These are phyloP conservation scores for Exephanes ischioxanthus DNA, from an alignment of 2,888 invertebrate genomes.

Conservation along the genomic window DNA sequence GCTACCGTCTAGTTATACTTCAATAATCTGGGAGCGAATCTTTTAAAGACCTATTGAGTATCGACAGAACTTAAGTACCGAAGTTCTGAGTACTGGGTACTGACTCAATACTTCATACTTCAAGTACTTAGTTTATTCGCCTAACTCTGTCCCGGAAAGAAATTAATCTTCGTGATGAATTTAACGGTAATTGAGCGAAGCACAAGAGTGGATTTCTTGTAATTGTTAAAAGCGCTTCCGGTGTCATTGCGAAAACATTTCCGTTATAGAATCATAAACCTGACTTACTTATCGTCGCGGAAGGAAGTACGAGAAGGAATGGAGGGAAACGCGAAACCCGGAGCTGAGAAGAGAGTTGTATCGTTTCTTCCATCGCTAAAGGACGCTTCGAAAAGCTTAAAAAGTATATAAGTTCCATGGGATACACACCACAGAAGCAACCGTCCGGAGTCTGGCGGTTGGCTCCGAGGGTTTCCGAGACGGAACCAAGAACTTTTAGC, in stretches of 20 bases:
- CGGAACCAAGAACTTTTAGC: conserved; percentile 67
- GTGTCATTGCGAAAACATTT: conserved; percentile 35
- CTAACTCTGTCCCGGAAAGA: neutral
- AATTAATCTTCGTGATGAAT: neutral
- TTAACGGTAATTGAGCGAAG: neutral
- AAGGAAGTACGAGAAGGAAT: conserved; percentile 34
- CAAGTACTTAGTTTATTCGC: no score
- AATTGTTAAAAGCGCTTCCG: neutral
- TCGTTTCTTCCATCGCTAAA: conserved; percentile 35
- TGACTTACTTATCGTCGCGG: conserved; percentile 49
- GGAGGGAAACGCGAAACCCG: conserved; percentile 39
- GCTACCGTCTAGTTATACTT: no score
- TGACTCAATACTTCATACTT: no score
- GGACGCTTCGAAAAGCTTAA: conserved; percentile 53
- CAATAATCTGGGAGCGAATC: no score
- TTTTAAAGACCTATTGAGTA: no score
- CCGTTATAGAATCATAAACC: conserved; percentile 40
- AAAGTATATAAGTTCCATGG: conserved; percentile 48
- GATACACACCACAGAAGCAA: conserved; percentile 24
- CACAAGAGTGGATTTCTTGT: neutral
- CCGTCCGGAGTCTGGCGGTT: conserved; percentile 51
- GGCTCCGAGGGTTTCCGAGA: conserved; percentile 64
- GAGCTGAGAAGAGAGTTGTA: conserved; percentile 39
- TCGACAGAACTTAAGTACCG: no score
- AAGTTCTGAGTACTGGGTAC: no score